These are phyloP conservation scores for Nansenia antarctica DNA, from an alignment of 2,113 vertebrate genomes.

Conservation along the genomic window DNA sequence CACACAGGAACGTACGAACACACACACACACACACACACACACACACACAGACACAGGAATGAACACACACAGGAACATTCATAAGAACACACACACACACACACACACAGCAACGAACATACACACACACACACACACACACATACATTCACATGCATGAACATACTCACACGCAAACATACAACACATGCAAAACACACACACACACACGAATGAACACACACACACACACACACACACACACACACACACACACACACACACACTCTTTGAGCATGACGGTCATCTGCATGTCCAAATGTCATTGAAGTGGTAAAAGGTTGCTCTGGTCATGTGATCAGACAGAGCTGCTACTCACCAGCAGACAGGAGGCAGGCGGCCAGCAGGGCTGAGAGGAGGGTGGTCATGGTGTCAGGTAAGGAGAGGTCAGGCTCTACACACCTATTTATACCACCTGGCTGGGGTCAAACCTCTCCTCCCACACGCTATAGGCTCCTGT, in stretches of 20 bases:
- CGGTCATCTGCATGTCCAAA: neutral
- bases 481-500: too few relatives aligned
- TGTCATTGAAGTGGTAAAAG: neutral
- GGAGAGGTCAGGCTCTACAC: neutral
- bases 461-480: too few relatives aligned
- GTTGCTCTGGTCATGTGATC: neutral
- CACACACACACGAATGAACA: neutral
- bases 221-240: too few relatives aligned
- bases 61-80: too few relatives aligned
- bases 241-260: neutral
- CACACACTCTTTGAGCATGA: neutral
- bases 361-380: constrained; percentile 48
- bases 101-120: too few relatives aligned
- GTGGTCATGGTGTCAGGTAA: constrained; percentile 50
- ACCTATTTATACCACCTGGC: too few relatives aligned
- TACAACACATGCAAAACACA: neutral
- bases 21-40: neutral
- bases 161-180: neutral
- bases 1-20: too few relatives aligned
- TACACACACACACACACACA: too few relatives aligned
- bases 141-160: too few relatives aligned
- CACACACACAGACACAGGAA: neutral
- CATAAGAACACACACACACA: neutral
- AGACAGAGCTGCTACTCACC: constrained; percentile 49
- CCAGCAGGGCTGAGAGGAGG: constrained; percentile 38